phyloP scores from a whole-genome alignment of 92 coral and sea anemone genomes.

The Anthopleura xanthogrammica region DNA sequence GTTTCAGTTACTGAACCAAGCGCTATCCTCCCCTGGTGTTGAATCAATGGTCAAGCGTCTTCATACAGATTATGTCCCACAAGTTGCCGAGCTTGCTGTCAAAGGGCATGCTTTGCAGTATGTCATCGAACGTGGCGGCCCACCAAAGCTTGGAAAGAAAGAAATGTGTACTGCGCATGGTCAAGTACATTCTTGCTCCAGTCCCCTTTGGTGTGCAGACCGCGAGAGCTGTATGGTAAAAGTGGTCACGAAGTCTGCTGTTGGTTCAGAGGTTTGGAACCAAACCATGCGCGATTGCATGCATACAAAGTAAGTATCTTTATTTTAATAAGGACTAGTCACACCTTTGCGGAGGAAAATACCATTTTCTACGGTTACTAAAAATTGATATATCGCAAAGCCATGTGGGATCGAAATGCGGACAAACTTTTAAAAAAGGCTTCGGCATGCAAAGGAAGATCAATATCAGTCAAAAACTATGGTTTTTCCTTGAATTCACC shows the following conservation, averaged over 20 bases:
- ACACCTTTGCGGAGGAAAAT: no score
- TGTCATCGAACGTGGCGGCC: constrained; percentile 40
- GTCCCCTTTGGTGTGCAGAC: constrained; percentile 49
- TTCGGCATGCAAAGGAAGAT: no score
- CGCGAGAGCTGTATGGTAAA: constrained; percentile 36
- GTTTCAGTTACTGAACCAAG: constrained; percentile 7
- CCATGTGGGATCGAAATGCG: no score
- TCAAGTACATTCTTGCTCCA: constrained; percentile 43
- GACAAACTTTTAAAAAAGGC: no score
- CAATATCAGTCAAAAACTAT: no score
- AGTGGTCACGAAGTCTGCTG: constrained; percentile 33
- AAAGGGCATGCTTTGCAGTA: constrained; percentile 55
- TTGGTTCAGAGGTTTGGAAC: constrained; percentile 43
- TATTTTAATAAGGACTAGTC: no score
- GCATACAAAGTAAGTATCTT: constrained; percentile 41
- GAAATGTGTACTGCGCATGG: constrained; percentile 37
- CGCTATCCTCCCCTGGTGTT: constrained; percentile 1
- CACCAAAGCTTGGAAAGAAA: constrained; percentile 35
- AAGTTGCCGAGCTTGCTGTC: constrained; percentile 50
- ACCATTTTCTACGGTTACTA: no score
- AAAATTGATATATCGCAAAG: no score
- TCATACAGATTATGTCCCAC: constrained; percentile 44
- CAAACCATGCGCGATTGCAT: constrained; percentile 44
- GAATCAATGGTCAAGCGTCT: constrained; percentile 26
- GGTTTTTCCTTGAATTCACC: no score